Conservation (phyloP, 2,113 vertebrate genomes). For the Cairina moschata region DNA sequence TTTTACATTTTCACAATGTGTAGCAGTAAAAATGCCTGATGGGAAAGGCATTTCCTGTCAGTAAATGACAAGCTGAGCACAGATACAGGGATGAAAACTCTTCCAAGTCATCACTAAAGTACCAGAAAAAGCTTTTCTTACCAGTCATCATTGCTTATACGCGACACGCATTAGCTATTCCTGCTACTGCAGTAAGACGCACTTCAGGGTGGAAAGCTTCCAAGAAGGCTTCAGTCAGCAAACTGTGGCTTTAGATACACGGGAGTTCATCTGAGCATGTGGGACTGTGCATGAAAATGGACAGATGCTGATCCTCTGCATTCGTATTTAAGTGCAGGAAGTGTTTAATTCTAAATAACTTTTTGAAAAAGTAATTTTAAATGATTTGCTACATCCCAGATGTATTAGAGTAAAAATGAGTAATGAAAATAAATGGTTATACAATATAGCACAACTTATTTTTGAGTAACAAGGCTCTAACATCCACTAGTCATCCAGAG, state of each 20-base stretch:
- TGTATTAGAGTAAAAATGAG: neutral
- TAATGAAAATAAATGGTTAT: neutral
- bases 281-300: neutral
- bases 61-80: neutral
- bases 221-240: neutral
- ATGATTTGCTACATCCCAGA: neutral
- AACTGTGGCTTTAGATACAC: neutral
- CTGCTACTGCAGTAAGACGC: neutral
- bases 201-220: neutral
- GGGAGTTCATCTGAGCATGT: neutral
- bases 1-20: neutral
- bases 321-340: neutral
- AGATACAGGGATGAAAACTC: neutral
- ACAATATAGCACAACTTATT: neutral
- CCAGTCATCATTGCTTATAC: neutral
- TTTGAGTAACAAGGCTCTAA: neutral
- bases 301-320: neutral
- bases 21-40: neutral
- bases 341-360: neutral
- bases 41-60: neutral
- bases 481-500: neutral
- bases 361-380: neutral
- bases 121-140: constrained; percentile 6
- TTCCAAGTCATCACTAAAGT: neutral
- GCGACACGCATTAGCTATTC: neutral